Evolutionary conservation across 2,113 vertebrate genomes (phyloP).

Genomic region (Lycaon pictus): DNA sequence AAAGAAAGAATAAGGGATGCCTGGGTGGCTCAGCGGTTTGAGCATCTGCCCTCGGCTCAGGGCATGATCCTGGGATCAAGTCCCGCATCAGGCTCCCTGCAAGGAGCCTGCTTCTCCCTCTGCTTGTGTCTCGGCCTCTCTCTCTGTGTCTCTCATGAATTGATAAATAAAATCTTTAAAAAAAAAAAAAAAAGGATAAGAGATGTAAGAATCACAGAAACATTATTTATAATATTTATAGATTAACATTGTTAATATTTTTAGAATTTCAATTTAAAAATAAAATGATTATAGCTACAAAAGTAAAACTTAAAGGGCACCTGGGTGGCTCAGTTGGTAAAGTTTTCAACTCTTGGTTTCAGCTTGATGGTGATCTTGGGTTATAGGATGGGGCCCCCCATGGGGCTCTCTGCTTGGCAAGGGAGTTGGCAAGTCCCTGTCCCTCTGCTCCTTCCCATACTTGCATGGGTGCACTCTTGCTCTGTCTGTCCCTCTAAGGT

Average conservation of each 20-base stretch:
- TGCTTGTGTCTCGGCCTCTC: no score
- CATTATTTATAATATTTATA: background rate
- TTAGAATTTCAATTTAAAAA: slow-evolving; percentile 43
- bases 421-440: background rate
- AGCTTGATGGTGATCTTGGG: background rate
- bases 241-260: background rate
- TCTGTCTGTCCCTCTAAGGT: background rate
- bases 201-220: background rate
- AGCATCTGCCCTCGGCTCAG: no score
- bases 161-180: no score
- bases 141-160: no score
- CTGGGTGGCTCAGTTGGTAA: background rate
- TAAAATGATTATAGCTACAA: background rate
- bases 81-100: no score
- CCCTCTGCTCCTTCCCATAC: background rate
- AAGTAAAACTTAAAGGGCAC: background rate
- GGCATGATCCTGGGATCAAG: no score
- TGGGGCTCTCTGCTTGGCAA: background rate
- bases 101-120: no score
- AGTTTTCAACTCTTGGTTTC: background rate
- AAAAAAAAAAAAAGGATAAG: background rate
- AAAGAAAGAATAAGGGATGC: background rate
- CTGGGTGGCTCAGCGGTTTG: no score
- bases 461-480: background rate
- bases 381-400: background rate